phyloP scores from a whole-genome alignment of 2,113 vertebrate species.

The Ammodramus savannarum region DNA sequence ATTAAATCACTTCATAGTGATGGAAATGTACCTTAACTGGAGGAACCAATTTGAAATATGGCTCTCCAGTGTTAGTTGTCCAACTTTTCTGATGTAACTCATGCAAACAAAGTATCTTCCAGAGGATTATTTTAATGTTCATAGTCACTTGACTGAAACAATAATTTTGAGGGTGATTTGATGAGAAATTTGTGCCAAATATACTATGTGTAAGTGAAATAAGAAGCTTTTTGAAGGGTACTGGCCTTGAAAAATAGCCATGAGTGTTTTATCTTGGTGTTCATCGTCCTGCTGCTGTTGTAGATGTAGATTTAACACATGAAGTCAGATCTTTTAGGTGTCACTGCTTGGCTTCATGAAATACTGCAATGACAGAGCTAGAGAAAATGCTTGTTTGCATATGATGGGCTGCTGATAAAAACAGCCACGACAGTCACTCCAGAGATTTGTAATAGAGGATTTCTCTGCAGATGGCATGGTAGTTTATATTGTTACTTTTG shows the following conservation, averaged over 20 bases:
- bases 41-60: not conserved
- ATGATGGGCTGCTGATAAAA: not conserved
- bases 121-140: not conserved
- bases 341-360: not conserved
- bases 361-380: not conserved
- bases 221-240: not conserved
- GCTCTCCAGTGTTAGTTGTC: not conserved
- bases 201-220: not conserved
- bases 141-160: not conserved
- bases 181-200: not conserved
- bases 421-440: not conserved
- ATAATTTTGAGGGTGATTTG: not conserved
- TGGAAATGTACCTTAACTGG: not conserved
- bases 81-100: not conserved
- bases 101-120: not conserved
- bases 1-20: not conserved
- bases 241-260: not conserved
- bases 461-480: not conserved
- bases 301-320: not conserved
- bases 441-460: not conserved
- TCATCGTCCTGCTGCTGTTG: not conserved
- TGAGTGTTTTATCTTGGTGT: not conserved
- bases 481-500: not conserved
- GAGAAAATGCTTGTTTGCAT: not conserved
- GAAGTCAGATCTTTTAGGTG: not conserved